These are phyloP conservation scores for Aspidoscelis tigris DNA, from an alignment of 2,113 vertebrate genomes.

Conservation along the genomic window DNA sequence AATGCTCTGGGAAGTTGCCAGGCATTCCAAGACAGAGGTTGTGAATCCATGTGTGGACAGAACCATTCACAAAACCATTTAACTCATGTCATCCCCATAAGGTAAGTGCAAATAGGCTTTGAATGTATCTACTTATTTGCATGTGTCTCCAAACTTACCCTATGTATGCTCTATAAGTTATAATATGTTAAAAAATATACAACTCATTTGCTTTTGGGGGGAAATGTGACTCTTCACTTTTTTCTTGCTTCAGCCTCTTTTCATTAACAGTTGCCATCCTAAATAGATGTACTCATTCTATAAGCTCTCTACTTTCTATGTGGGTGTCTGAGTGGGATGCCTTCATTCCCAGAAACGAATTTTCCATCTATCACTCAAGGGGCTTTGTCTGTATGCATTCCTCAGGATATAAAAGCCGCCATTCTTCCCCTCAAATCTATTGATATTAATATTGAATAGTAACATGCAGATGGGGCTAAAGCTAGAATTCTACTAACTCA, in stretches of 20 bases:
- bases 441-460: not conserved
- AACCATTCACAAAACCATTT: no score
- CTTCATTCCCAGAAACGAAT: constrained; percentile 27
- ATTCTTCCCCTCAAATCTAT: constrained; percentile 3
- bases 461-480: not conserved
- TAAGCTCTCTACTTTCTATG: constrained; percentile 39
- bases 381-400: constrained; percentile 51
- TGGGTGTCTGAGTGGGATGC: constrained; percentile 34
- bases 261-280: not conserved
- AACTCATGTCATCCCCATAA: no score
- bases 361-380: constrained; percentile 47
- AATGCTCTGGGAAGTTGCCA: no score
- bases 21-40: no score
- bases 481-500: not conserved
- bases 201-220: not conserved
- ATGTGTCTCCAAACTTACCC: no score
- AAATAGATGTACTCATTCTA: constrained; percentile 15
- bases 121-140: no score
- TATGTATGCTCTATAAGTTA: no score
- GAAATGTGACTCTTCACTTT: not conserved
- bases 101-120: no score
- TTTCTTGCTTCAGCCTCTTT: not conserved
- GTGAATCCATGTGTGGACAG: no score
- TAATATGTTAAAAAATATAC: not conserved
- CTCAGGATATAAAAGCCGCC: constrained; percentile 27